Base-by-base conservation (phyloP, 2,797 vertebrate species). In the Cuniculus paca region DNA sequence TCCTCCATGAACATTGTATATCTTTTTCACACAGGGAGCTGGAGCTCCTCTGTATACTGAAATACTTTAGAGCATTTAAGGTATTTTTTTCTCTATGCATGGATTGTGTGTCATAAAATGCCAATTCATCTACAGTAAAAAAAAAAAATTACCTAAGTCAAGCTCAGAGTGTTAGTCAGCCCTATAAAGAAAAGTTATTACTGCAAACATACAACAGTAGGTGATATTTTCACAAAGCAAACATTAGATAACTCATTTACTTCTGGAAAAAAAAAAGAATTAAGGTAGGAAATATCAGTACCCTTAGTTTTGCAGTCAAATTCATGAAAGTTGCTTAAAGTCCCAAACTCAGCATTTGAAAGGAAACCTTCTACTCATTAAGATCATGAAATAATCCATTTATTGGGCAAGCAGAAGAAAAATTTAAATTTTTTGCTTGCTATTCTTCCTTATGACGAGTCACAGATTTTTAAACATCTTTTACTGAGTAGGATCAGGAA, bases 331-430 rank as follows among this genome's bases (percentile, higher is more conserved):
- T 28, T 61, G n/a, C 36, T 2, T 10, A 63, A 65, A 20, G 28
- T 52, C 31, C 4, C 13, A 13, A 11, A 50, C 12, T 90, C 28
- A 39, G 0, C 42, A n/a, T 31, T 77, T 77, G 31, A 54, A 74
- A 80, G 36, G 61, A n/a, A 68, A 56, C 39, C 28, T 45, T 90
- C 16, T 19, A 61, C 45, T 85, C 31, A 10, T 16, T 26, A 58
- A 83, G 39, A 26, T 3, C 39, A 88, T 22, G 10, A 11, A 20
- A 36, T 78, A 54, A 88, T 74, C 42, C 9, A 7, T 56, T 79
- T 77, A 28, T 95, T 90, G 24, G 12, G 75, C 89, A 95, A 94
- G 2, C 1, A 80, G 75, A 84, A 61, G 42, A 80, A 89, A 96
- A 86, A 65, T 42, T 14, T 26, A 39, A 60, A 72, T 50, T 13